Evolutionary conservation across 2,797 vertebrate species (phyloP), one percentile per base, ranked within the genome.

Genomic region (Otus scops): DNA sequence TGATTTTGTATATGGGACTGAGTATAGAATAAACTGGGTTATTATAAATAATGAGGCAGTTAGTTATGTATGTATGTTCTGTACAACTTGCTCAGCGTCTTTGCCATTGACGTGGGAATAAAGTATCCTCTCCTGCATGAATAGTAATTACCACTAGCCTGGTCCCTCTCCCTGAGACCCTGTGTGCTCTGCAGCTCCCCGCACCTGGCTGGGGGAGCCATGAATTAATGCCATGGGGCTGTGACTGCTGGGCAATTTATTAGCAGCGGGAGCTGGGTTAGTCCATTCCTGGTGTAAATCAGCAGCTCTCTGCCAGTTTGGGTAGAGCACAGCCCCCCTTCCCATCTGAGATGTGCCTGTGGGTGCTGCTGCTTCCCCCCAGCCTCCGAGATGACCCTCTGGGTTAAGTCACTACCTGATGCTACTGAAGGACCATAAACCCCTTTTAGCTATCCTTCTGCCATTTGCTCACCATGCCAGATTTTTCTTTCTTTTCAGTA

Each of bases 31-130:
- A 87, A 94, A 69, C 65, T 50, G 76, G 53, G 71, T 85, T 86
- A 22, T 92, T 88, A 82, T 85, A 78, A 95, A 84, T 83, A 93
- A 93, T 57, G 89, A 92, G 88, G 80, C 80, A 51, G 85, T 92
- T 93, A 27, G 76, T 82, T 85, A 39, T 47, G 67, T 76, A 53
- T 67, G 74, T 71, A 54, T 6, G 1, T 69, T 78, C 88, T 18
- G 59, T 91, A 69, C 65, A 13, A 86, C 90, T 77, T 64, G 81
- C 92, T 92, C 76, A 81, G 69, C 27, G 10, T n/a, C 69, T 95
- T 60, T 90, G 76, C 82, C 8, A 2, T 14, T 67, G 82, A 85
- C 10, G 4, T 41, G 76, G 83, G 85, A 88, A 91, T 93, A 85
- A 80, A 96, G 64, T 38, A 78, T 59, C 68, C 26, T 76, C 43